Conservation (phyloP, 2,888 invertebrate genomes). For the Eustalomyia histrio region DNA sequence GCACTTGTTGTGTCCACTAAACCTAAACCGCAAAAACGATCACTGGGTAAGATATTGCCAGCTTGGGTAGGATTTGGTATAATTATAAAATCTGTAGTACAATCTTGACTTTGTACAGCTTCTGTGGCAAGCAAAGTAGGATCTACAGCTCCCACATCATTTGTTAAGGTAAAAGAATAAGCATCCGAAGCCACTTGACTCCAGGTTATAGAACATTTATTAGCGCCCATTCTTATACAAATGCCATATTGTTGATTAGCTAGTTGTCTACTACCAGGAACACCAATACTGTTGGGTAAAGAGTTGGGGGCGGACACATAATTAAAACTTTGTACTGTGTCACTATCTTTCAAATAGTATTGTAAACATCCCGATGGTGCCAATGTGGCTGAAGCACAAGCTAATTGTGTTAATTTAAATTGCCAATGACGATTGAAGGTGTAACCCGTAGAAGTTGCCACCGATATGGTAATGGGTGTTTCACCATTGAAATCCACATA, state of each 20-base stretch:
- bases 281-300: slow-evolving; percentile 80
- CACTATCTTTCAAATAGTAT: slow-evolving; percentile 84
- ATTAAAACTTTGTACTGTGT: slow-evolving; percentile 87
- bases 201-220: slow-evolving; percentile 87
- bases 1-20: slow-evolving; percentile 84
- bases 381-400: slow-evolving; percentile 85
- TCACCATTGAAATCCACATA: slow-evolving; percentile 87
- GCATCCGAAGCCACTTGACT: slow-evolving; percentile 81
- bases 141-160: slow-evolving; percentile 85
- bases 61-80: slow-evolving; percentile 84
- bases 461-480: slow-evolving; percentile 84
- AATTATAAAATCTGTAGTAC: slow-evolving; percentile 87
- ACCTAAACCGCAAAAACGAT: slow-evolving; percentile 88
- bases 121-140: slow-evolving; percentile 82
- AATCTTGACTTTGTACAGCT: slow-evolving; percentile 82
- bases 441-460: slow-evolving; percentile 83
- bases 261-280: slow-evolving; percentile 85
- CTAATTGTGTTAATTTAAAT: slow-evolving; percentile 86
- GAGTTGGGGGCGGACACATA: slow-evolving; percentile 84
- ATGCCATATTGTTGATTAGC: slow-evolving; percentile 88
- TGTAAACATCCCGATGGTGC: slow-evolving; percentile 90
- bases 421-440: slow-evolving; percentile 87
- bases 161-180: slow-evolving; percentile 86
- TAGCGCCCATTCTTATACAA: slow-evolving; percentile 86
- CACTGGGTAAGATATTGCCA: slow-evolving; percentile 80